A percentile compares a stretch with the other conserved stretches of the same genome.
phyloP scores from a whole-genome alignment of 1,140 invertebrate genomes.

The Cydia fagiglandana region DNA sequence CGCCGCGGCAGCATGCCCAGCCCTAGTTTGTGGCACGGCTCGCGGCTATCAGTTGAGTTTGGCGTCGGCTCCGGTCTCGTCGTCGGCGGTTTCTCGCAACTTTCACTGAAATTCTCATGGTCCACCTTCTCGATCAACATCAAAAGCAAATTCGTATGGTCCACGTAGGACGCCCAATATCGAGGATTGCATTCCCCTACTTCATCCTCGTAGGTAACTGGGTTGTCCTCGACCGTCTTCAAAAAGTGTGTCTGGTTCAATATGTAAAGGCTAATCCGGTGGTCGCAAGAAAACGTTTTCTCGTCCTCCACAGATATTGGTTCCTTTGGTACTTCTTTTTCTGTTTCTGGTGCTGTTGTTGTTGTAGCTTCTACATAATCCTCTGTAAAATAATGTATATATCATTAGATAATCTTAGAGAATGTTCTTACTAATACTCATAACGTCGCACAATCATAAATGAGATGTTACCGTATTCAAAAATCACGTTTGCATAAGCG shows the following conservation, averaged over 20 bases:
- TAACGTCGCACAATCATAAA: not conserved
- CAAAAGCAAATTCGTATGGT: constrained; percentile 87
- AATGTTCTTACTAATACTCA: not conserved
- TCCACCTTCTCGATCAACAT: constrained; percentile 84
- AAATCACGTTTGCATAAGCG: constrained; percentile 44
- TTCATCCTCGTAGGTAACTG: constrained; percentile 54
- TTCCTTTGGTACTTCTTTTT: constrained; percentile 43
- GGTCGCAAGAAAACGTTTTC: constrained; percentile 81
- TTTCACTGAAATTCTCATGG: constrained; percentile 47
- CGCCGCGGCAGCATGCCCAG: constrained; percentile 84
- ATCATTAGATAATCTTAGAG: not conserved
- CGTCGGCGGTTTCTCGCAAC: constrained; percentile 63
- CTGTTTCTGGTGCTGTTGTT: constrained; percentile 51
- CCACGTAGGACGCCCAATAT: constrained; percentile 85
- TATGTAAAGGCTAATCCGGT: constrained; percentile 83
- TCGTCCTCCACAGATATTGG: constrained; percentile 65
- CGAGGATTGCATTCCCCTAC: constrained; percentile 55
- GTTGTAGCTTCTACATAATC: constrained; percentile 50
- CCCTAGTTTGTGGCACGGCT: constrained; percentile 87
- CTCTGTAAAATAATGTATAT: constrained; percentile 20
- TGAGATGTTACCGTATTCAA: constrained; percentile 42
- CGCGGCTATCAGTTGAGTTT: constrained; percentile 69
- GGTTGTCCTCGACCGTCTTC: constrained; percentile 69
- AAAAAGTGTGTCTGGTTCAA: constrained; percentile 82
- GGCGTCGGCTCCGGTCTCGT: constrained; percentile 65